These are phyloP conservation scores for Acestrorhynchus altus DNA, from an alignment of 2,797 vertebrate species.

Conservation along the genomic window DNA sequence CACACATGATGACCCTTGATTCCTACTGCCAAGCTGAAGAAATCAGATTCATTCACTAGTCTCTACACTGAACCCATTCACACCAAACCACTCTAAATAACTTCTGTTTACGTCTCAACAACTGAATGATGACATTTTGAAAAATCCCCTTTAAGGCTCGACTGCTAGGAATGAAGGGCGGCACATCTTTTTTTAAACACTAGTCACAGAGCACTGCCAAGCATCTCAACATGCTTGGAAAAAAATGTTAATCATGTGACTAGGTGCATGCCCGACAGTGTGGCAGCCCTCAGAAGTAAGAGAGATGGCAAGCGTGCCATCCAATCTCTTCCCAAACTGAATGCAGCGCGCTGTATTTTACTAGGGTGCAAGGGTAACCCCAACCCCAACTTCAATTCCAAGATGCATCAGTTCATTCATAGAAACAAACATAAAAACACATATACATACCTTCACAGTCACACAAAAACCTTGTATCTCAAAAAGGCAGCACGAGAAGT, in stretches of 20 bases:
- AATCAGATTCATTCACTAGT: no score
- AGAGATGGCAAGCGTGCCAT: background rate
- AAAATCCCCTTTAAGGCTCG: background rate
- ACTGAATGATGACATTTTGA: background rate
- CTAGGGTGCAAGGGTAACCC: no score
- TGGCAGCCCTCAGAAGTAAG: background rate
- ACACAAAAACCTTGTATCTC: background rate
- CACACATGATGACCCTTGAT: no score
- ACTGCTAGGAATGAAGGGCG: background rate
- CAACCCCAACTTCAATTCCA: background rate
- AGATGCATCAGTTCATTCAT: background rate
- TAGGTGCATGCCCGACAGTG: background rate
- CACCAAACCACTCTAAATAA: no score
- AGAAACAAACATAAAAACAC: constrained; percentile 12
- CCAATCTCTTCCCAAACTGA: background rate
- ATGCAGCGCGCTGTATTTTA: background rate
- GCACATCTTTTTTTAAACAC: background rate
- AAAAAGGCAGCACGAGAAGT: no score
- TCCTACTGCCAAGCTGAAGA: no score
- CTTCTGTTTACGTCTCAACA: no score
- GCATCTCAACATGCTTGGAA: background rate
- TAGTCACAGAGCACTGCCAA: constrained; percentile 12
- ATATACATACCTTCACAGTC: background rate
- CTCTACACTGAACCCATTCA: no score
- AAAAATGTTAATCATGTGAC: constrained; percentile 12